phyloP scores from a whole-genome alignment of 1,140 invertebrate genomes.

The Cherax destructor region DNA sequence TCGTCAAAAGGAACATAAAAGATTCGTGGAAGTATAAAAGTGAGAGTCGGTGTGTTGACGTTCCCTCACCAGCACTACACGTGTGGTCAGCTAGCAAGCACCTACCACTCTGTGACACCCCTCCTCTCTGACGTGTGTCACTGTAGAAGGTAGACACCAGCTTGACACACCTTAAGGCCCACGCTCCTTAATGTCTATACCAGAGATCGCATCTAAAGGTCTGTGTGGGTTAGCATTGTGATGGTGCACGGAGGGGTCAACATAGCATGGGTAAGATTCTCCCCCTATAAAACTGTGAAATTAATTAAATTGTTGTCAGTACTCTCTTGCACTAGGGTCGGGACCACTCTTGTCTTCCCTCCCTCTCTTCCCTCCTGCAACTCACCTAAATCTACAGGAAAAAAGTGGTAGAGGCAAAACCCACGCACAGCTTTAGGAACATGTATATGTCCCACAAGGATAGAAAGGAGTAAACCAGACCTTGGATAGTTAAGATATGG shows the following conservation, averaged over 20 bases:
- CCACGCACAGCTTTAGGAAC: too few species aligned
- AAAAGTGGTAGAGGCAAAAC: too few species aligned
- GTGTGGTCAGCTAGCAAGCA: neutral
- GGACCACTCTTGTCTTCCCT: neutral
- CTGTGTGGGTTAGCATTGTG: neutral
- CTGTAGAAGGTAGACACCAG: neutral
- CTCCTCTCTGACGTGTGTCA: neutral
- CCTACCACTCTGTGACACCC: neutral
- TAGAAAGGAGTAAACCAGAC: too few species aligned
- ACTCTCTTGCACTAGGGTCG: neutral
- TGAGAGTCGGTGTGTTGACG: neutral
- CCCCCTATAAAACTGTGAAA: neutral
- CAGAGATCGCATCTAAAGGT: neutral
- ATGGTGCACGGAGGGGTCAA: neutral
- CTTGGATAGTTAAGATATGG: too few species aligned
- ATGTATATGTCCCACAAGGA: too few species aligned
- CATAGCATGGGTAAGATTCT: neutral
- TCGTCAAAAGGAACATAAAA: neutral
- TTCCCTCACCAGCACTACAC: neutral
- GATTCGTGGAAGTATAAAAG: neutral
- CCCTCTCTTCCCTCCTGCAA: too few species aligned
- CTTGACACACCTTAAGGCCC: neutral
- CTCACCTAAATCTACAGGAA: too few species aligned
- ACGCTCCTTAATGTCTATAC: neutral
- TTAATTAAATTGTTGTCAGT: slow-evolving; percentile 9